Evolutionary conservation across 2,888 invertebrate genomes (phyloP).

Genomic region (Drosophila flavopinicola): DNA sequence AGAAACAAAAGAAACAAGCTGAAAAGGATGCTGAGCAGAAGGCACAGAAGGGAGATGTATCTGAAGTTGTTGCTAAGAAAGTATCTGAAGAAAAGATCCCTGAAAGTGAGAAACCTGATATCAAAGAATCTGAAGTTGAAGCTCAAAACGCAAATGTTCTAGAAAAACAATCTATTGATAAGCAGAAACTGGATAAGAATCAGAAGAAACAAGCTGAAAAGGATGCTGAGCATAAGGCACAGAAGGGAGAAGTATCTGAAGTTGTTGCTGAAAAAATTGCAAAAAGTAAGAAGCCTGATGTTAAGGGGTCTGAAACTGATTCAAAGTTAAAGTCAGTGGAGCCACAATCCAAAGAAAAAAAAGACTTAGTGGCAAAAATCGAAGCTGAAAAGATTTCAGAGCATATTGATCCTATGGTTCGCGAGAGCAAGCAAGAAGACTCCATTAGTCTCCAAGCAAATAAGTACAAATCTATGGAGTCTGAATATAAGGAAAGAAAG

Average conservation of each 20-base stretch:
- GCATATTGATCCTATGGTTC: no score
- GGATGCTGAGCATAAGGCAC: background rate
- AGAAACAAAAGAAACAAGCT: background rate
- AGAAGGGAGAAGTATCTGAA: background rate
- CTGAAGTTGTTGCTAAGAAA: background rate
- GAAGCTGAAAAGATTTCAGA: no score
- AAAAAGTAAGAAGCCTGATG: background rate
- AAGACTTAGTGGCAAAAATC: no score
- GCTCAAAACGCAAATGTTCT: background rate
- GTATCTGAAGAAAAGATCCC: background rate
- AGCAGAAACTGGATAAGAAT: background rate
- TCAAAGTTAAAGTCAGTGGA: no score
- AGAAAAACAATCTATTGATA: background rate
- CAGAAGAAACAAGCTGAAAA: background rate
- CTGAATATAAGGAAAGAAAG: conserved; percentile 71
- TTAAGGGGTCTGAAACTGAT: background rate
- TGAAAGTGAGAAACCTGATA: background rate
- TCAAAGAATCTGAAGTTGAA: background rate
- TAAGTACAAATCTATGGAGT: conserved; percentile 58
- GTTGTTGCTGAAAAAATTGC: background rate
- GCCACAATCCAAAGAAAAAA: no score
- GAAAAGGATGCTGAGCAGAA: background rate
- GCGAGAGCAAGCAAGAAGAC: conserved; percentile 19
- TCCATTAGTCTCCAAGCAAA: conserved; percentile 11
- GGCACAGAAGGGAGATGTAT: background rate